These are phyloP conservation scores for Camelus dromedarius DNA, from an alignment of 2,113 vertebrate genomes.

Conservation along the genomic window DNA sequence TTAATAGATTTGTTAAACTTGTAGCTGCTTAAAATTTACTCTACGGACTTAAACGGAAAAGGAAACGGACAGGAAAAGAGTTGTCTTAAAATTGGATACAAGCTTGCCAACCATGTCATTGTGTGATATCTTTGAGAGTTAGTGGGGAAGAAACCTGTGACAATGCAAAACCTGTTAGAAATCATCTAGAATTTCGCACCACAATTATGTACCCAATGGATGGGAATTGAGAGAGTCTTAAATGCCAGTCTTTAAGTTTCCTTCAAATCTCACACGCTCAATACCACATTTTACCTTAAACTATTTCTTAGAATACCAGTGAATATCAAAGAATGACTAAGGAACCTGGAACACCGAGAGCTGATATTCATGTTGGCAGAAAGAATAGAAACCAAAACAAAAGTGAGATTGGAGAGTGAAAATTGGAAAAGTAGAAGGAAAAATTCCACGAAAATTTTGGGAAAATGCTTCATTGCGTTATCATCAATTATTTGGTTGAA, in stretches of 20 bases:
- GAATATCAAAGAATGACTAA: conserved; percentile 26
- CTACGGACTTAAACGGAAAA: neutral
- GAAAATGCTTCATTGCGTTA: neutral
- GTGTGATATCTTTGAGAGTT: neutral
- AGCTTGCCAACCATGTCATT: neutral
- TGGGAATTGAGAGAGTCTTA: neutral
- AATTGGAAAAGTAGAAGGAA: neutral
- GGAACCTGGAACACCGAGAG: neutral
- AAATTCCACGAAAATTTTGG: neutral
- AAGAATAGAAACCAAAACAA: neutral
- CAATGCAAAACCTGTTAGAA: neutral
- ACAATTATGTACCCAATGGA: neutral
- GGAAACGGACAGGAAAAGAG: neutral
- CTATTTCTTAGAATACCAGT: neutral
- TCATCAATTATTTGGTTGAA: neutral
- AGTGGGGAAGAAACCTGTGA: neutral
- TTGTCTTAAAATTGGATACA: neutral
- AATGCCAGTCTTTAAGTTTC: neutral
- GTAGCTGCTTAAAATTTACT: conserved; percentile 8
- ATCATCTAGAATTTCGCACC: neutral
- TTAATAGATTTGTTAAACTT: conserved; percentile 5
- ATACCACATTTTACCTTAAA: neutral
- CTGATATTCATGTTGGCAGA: neutral
- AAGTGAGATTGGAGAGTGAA: neutral
- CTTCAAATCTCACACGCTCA: neutral